These are phyloP conservation scores for Piaya cayana DNA, from an alignment of 2,113 vertebrate species.

Conservation along the genomic window DNA sequence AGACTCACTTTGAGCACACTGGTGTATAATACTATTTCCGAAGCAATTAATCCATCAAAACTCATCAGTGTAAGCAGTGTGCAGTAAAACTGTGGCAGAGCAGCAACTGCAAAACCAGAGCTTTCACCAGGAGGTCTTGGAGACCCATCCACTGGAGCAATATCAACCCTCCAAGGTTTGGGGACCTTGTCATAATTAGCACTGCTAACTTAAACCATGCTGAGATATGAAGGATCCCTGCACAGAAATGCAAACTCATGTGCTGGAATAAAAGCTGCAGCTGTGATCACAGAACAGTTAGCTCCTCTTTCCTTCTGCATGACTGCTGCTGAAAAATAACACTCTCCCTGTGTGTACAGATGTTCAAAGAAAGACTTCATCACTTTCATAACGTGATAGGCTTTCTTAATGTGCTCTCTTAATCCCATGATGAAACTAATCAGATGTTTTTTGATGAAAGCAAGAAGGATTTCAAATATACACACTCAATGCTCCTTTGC, in stretches of 20 bases:
- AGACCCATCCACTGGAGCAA: not conserved
- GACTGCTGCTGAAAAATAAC: not conserved
- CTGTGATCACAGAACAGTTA: not conserved
- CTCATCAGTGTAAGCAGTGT: not conserved
- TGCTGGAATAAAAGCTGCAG: not conserved
- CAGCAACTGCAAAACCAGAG: not conserved
- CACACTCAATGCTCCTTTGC: fast-evolving
- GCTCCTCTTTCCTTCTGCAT: not conserved
- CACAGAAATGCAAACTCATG: not conserved
- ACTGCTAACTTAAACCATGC: fast-evolving
- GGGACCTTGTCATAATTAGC: not conserved
- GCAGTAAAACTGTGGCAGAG: not conserved
- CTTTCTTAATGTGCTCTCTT: not conserved
- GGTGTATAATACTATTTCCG: not conserved
- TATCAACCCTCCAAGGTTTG: not conserved
- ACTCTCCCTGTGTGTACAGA: not conserved
- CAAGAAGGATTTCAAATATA: not conserved
- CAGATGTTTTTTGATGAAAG: not conserved
- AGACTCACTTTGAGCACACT: not conserved
- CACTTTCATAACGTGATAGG: not conserved
- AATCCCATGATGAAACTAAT: not conserved
- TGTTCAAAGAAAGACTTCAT: not conserved
- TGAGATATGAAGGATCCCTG: not conserved
- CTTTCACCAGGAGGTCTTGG: not conserved
- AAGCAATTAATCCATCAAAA: not conserved